Evolutionary conservation across 1,140 invertebrate genomes (phyloP), one percentile per base, ranked within the genome.

Genomic region (Aphaenogaster floridana): DNA sequence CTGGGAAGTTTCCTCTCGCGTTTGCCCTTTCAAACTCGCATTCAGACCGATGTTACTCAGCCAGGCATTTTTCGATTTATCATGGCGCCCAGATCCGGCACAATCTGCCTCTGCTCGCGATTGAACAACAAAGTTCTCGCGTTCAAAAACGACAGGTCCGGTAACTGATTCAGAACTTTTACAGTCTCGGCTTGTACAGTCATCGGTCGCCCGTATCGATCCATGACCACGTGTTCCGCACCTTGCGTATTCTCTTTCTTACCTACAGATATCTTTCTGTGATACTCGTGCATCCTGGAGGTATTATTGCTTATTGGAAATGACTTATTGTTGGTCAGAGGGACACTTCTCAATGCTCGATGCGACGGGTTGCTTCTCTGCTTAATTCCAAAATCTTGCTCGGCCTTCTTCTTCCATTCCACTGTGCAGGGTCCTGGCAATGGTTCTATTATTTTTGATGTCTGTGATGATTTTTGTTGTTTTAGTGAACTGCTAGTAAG

Each of bases 31-130:
- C 90, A 94, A 94, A 93, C 91, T 88, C 86, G 91, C 86, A 93
- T 95, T 95, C 95, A 95, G 95, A 95, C 95, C 94, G 94, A 95
- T 87, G 94, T 95, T 94, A 95, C 95, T 95, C 94, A 95, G 90
- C 95, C 95, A 39, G 95, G 95, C 95, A 95, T 95, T 74, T 95
- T 95, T 61, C 94, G 93, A 94, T 94, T 95, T 85, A 95, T 95
- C 94, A 95, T 93, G 74, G 95, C 94, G 87, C 94, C 94, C n/a
- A 95, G 87, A 86, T 95, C 95, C 52, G 92, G 93, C 83, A 94
- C 91, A 28, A 95, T 93, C 61, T 95, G 94, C 54, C 94, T 95
- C 42, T 95, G 94, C 63, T 95, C 95, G 8, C 94, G 94, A 91
- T 94, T 95, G 64, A 92, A 94, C 84, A 95, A 88, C 42, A 95